Percentiles rank a stretch among this genome's conserved stretches.
Conservation (phyloP, 2,888 invertebrate genomes). For the Cepaea hortensis region DNA sequence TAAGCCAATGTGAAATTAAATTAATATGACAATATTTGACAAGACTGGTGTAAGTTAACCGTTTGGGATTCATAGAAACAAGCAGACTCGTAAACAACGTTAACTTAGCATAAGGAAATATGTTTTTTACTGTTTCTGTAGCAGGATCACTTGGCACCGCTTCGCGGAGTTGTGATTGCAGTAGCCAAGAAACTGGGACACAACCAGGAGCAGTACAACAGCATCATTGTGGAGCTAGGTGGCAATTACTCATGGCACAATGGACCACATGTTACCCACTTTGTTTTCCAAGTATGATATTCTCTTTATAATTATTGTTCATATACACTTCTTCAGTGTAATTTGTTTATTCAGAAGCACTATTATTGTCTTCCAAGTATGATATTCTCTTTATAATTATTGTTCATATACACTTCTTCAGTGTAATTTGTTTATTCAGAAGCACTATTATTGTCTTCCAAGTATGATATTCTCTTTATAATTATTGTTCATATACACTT, state of each 20-base stretch:
- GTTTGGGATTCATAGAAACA: too few relatives aligned
- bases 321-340: background rate
- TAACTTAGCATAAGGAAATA: background rate
- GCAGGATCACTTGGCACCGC: constrained; percentile 56
- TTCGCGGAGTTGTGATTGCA: constrained; percentile 75
- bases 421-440: background rate
- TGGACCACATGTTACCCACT: constrained; percentile 76
- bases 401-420: background rate
- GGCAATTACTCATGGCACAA: constrained; percentile 76
- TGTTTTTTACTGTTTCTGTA: constrained; percentile 19
- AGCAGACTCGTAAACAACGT: background rate
- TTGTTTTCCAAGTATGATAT: constrained; percentile 73
- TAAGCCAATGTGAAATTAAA: too few relatives aligned
- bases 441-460: constrained; percentile 69
- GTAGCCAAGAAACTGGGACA: constrained; percentile 75
- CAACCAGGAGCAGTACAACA: constrained; percentile 74
- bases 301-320: background rate
- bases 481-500: background rate
- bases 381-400: background rate
- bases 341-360: background rate
- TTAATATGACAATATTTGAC: background rate
- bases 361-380: constrained; percentile 73
- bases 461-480: constrained; percentile 55
- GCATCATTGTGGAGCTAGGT: constrained; percentile 74
- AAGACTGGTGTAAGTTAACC: background rate